Evolutionary conservation across 1,140 invertebrate species (phyloP), one percentile per base, ranked within the genome.

Genomic region (Drepana arcuata): DNA sequence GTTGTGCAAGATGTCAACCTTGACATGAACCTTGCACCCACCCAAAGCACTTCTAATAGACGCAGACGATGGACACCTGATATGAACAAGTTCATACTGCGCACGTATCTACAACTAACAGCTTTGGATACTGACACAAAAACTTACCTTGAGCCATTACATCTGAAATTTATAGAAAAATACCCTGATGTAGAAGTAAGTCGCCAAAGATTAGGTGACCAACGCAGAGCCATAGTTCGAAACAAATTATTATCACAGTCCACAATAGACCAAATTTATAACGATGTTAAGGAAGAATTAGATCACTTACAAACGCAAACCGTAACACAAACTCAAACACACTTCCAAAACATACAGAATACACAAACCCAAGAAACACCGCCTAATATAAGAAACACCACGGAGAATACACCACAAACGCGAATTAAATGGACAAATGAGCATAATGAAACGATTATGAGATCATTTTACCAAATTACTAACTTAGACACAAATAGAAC

Each of bases 161-260:
- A 51, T 15, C 2, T 7, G 2, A 32, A 44, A 46, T 51, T 51
- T 14, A 26, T 16, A n/a, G 38, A 45, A 32, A 16, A 36, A 34
- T 57, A 31, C n/a, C 44, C 44, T 11, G 14, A 48, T 7, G 43
- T 54, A 26, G 10, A 40, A 23, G 41, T 45, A 15, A 44, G 25
- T 1, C 27, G 32, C 16, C 48, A 51, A 33, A 35, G 48, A 34
- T n/a, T 56, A 46, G 53, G 48, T 2, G 44, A 56, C 12, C 48
- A 56, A 40, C 36, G 41, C 9, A 34, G 47, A 44, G 47, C 47
- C 0, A 56, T 56, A 7, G 23, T 48, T 6, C 35, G 34, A n/a
- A 45, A 34, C 13, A 45, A 45, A 14, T n/a, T 56, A 9, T 24
- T 48, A 33, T 23, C 34, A 12, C 15, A 7, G 9, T n/a, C 16